phyloP scores from a whole-genome alignment of 2,113 vertebrate species.

The Sciurus niger region DNA sequence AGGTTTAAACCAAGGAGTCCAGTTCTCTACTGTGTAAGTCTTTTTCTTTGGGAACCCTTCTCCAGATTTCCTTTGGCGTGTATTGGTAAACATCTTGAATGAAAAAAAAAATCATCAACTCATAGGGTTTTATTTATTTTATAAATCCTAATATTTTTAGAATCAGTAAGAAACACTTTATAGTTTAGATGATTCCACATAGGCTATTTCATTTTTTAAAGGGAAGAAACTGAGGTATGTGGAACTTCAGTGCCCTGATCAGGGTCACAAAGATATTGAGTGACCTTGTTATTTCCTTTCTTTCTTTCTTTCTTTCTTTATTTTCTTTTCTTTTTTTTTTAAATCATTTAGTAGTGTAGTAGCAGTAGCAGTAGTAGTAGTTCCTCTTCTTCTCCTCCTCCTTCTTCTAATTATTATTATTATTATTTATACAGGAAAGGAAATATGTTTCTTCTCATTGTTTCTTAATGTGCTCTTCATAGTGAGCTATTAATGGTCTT shows the following conservation, averaged over 20 bases:
- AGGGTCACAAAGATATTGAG: constrained; percentile 35
- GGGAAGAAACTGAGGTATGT: neutral
- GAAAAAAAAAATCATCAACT: neutral
- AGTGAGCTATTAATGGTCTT: neutral
- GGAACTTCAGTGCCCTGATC: neutral
- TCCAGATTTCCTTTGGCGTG: neutral
- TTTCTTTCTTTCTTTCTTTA: neutral
- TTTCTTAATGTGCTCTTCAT: neutral
- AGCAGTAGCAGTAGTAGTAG: no score
- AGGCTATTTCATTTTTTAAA: constrained; percentile 13
- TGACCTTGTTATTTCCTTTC: neutral
- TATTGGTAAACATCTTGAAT: neutral
- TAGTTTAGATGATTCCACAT: constrained; percentile 38
- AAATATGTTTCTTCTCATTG: no score
- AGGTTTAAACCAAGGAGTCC: constrained; percentile 23
- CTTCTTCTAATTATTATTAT: no score
- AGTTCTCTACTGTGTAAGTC: neutral
- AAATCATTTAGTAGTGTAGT: no score
- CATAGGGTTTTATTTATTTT: constrained; percentile 47
- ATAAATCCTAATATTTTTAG: constrained; percentile 40
- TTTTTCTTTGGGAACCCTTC: neutral
- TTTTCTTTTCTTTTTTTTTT: neutral
- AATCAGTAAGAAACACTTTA: constrained; percentile 35
- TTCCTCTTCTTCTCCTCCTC: no score
- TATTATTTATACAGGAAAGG: no score